Evolutionary conservation across 1,140 invertebrate genomes (phyloP).

Genomic region (Globodera ellingtonae): DNA sequence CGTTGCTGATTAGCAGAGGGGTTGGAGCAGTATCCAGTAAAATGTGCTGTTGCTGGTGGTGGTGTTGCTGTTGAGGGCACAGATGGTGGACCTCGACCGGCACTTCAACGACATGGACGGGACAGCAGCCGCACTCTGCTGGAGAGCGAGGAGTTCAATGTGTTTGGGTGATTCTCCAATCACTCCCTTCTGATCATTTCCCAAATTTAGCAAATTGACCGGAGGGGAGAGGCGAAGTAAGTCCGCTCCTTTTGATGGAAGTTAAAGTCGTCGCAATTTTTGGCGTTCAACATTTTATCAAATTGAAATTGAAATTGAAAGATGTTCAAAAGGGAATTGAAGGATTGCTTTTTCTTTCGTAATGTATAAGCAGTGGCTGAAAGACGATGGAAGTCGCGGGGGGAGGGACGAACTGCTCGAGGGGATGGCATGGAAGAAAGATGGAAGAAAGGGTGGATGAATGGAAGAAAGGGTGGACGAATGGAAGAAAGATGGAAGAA

Average conservation of each 20-base stretch:
- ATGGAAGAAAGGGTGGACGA: no score
- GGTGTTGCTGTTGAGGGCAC: neutral
- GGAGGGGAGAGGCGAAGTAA: neutral
- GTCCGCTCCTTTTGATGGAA: neutral
- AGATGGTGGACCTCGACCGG: conserved; percentile 20
- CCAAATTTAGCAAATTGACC: no score
- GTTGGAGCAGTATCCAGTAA: neutral
- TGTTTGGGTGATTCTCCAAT: neutral
- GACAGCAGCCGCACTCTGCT: conserved; percentile 6
- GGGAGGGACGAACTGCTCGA: no score
- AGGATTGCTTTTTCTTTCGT: no score
- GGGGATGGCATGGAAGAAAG: neutral
- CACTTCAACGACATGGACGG: conserved; percentile 19
- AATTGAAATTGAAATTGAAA: no score
- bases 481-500: neutral
- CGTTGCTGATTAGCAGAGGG: neutral
- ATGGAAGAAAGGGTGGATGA: neutral
- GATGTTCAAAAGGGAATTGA: no score
- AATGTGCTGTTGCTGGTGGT: neutral
- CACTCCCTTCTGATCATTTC: neutral
- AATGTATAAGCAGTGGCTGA: neutral
- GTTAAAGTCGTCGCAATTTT: no score
- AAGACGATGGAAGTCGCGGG: neutral
- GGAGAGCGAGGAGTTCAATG: neutral
- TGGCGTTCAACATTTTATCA: no score